Conservation (phyloP, 2,888 invertebrate species). For the Cryptocephalus moraei region DNA sequence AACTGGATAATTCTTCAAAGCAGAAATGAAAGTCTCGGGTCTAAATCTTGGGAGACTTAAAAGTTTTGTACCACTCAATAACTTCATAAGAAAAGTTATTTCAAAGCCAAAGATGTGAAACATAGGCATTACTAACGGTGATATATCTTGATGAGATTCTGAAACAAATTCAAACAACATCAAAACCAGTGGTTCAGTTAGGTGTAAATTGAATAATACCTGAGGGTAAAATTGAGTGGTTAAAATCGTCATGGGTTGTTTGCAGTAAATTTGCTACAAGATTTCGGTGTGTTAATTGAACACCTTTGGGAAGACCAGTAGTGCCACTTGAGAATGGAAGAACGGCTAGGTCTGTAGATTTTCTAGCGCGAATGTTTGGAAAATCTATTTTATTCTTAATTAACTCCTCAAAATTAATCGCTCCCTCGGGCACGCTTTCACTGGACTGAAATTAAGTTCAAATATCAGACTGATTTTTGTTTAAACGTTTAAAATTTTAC, state of each 20-base stretch:
- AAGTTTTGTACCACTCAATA: slow-evolving; percentile 52
- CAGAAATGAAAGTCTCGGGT: slow-evolving; percentile 53
- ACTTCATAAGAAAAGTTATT: slow-evolving; percentile 46
- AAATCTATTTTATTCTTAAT: slow-evolving; percentile 32
- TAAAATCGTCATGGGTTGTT: slow-evolving; percentile 11
- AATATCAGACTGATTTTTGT: too few species aligned
- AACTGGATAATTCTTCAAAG: slow-evolving; percentile 46
- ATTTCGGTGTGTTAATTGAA: slow-evolving; percentile 48
- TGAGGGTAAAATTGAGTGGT: slow-evolving; percentile 7
- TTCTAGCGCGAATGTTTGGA: slow-evolving; percentile 40
- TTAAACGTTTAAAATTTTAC: too few species aligned
- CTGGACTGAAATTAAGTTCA: slow-evolving; percentile 6
- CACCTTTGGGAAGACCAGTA: slow-evolving; percentile 73
- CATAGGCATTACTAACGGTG: slow-evolving; percentile 67
- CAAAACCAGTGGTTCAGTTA: background rate
- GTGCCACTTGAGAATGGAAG: slow-evolving; percentile 83
- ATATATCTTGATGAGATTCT: slow-evolving; percentile 49
- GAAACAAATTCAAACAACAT: slow-evolving; percentile 17
- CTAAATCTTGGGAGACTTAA: slow-evolving; percentile 67
- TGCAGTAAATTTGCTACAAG: slow-evolving; percentile 18
- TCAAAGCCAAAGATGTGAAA: slow-evolving; percentile 75
- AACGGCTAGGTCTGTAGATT: slow-evolving; percentile 47
- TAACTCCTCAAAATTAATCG: slow-evolving; percentile 11
- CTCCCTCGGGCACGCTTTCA: slow-evolving; percentile 9
- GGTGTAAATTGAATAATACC: slow-evolving; percentile 5